Base-by-base conservation (phyloP, 2,888 invertebrate species). In the Lasioglossum malachurum region DNA sequence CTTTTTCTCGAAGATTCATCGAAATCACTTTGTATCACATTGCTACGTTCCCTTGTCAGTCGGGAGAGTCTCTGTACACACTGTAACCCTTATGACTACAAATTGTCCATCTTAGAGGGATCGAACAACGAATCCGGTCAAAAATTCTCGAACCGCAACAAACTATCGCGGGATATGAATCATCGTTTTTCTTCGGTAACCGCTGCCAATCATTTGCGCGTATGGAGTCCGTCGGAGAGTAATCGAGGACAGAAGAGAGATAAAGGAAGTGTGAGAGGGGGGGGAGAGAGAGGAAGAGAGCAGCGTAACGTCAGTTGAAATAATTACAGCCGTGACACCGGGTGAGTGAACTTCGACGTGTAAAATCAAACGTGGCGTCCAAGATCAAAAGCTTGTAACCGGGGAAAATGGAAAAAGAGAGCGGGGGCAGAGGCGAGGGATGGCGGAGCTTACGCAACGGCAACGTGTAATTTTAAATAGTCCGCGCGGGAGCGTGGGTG, bases 381-480 rank as follows among this genome's bases (percentile, higher is more conserved):
- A 53, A 78, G 79, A 81, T 75, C 80, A 57, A 74, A 73, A 67
- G 75, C 78, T 41, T 67, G 81, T 64, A 64, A 64, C 31, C 64
- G 31, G 64, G 64, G 31, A 35, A 53, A 80, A 27, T 53, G 27
- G 16, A 46, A 31, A 35, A 67, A 67, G 49, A 14, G 67, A 76
- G 41, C 75, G 75, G 78, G 80, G 80, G 72, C n/a, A 74, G 60
- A 44, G 64, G 64, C 64, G 31, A 53, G 64, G 31, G 8, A 8
- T 35, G 64, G 35, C 31, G 14, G 31, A 31, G 64, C 12, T 57
- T 57, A 57, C 57, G 64, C 64, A 87, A 75, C 82, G 75, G 88
- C 90, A 93, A 92, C 93, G 94, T 94, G 94, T 94, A 94, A 93
- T 95, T 95, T 95, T 95, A 95, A 95, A 95, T 95, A 94, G 94